Evolutionary conservation across 2,113 vertebrate genomes (phyloP).

Genomic region (Menura novaehollandiae): DNA sequence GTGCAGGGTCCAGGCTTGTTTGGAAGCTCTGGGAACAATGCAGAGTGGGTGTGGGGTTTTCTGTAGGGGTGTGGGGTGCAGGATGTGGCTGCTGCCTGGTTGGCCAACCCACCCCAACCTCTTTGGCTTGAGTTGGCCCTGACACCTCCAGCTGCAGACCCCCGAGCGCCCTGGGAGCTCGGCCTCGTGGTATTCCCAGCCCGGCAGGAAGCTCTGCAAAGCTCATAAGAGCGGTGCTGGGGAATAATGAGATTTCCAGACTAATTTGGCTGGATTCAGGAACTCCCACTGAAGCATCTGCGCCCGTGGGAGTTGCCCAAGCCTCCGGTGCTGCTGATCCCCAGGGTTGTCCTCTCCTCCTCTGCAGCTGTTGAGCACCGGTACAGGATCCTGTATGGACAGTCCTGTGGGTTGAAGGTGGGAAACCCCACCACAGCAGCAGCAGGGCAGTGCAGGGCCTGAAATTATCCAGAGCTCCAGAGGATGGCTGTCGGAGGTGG

Average conservation of each 20-base stretch:
- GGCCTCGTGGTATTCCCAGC: background rate
- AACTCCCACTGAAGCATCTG: constrained; percentile 17
- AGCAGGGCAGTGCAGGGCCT: background rate
- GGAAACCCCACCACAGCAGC: fast-evolving
- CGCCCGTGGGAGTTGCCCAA: background rate
- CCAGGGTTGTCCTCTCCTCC: background rate
- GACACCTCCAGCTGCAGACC: background rate
- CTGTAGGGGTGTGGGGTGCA: background rate
- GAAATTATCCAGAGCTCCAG: background rate
- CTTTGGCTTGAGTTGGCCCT: background rate
- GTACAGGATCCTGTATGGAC: background rate
- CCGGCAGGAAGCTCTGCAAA: constrained; percentile 55
- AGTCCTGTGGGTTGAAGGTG: background rate
- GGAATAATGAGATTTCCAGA: constrained; percentile 58
- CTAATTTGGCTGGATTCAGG: background rate
- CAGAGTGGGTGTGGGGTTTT: background rate
- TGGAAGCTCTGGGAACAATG: background rate
- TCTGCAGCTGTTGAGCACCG: background rate
- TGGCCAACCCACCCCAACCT: background rate
- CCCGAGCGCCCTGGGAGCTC: background rate
- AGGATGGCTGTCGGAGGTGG: fast-evolving
- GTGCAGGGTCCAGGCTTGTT: background rate
- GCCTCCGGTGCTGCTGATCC: background rate
- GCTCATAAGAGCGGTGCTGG: background rate
- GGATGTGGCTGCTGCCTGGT: background rate